Base-by-base conservation (phyloP, 2,888 invertebrate species). In the Oxycera nigricornis region DNA sequence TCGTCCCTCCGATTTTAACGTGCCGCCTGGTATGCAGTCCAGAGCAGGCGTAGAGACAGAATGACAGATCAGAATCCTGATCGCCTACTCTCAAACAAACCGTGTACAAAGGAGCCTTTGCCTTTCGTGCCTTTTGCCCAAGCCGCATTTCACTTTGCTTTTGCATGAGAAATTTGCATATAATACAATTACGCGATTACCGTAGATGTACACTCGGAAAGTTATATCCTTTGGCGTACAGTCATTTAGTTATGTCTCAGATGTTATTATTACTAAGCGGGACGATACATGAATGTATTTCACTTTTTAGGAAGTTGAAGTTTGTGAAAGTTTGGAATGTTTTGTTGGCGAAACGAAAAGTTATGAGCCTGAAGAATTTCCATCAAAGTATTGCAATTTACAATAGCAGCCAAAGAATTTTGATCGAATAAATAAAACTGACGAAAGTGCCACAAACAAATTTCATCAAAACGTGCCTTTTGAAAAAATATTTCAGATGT, bases 101-200 rank as follows among this genome's bases (percentile, higher is more conserved):
- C 20, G 24, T 46, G 41, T 46, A 46, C 61, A 61, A 61, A 61
- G 61, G 17, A 61, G 61, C 61, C 35, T 61, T 61, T 61, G 61
- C 30, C 30, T 61, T 61, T 61, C 11, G 59, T 59, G 35, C 11
- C 35, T 35, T 35, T 35, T 35, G 35, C 35, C 11, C 11, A 11
- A 35, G 35, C 35, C 35, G 35, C 35, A 35, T 35, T 62, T 62
- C n/a, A 24, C 65, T 65, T 65, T 35, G 39, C 39, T 68, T 52
- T 46, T 50, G 68, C 68, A 68, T 28, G 30, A 57, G 39, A 72
- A 72, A 72, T 72, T 72, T 72, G 72, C 72, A 59, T 72, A 72
- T 30, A 72, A 59, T 72, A 72, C 59, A 72, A 72, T 72, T 41
- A 72, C 41, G 59, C 59, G 72, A 59, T 72, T 72, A 70, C 46